A percentile compares a stretch with the other conserved stretches of the same genome.
Evolutionary conservation across 1,140 invertebrate genomes (phyloP).

Genomic region (Zaprionus kolodkinae): DNA sequence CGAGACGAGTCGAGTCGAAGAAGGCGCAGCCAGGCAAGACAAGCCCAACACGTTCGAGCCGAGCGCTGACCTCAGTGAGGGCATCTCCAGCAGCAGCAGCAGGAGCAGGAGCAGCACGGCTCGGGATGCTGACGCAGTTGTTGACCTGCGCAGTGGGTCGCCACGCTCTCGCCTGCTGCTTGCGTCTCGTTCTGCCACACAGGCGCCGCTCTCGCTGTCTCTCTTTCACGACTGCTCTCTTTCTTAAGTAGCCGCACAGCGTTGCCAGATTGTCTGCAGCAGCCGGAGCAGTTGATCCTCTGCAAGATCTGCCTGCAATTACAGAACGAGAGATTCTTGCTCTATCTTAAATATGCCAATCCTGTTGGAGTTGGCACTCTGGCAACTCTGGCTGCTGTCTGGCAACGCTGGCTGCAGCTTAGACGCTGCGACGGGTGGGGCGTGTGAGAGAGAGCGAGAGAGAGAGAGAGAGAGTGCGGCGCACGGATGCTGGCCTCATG

Average conservation of each 20-base stretch:
- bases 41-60: neutral
- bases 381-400: neutral
- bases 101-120: neutral
- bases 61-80: slow-evolving; percentile 27
- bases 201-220: neutral
- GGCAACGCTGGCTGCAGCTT: slow-evolving; percentile 41
- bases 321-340: neutral
- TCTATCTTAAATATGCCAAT: neutral
- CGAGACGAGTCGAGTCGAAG: slow-evolving; percentile 24
- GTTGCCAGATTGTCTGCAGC: slow-evolving; percentile 21
- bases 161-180: neutral
- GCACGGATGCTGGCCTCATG: slow-evolving; percentile 25
- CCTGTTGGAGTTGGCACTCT: neutral
- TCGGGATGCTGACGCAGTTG: slow-evolving; percentile 25
- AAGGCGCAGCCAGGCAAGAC: slow-evolving; percentile 9
- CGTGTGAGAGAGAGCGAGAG: slow-evolving; percentile 15
- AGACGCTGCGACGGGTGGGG: slow-evolving; percentile 19
- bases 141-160: slow-evolving; percentile 12
- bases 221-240: too few relatives aligned
- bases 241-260: neutral
- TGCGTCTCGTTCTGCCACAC: neutral
- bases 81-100: neutral
- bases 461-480: slow-evolving; percentile 13
- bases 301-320: neutral
- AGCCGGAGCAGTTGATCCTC: neutral